Evolutionary conservation across 2,113 vertebrate species (phyloP).

Genomic region (Odontophorus gujanensis): DNA sequence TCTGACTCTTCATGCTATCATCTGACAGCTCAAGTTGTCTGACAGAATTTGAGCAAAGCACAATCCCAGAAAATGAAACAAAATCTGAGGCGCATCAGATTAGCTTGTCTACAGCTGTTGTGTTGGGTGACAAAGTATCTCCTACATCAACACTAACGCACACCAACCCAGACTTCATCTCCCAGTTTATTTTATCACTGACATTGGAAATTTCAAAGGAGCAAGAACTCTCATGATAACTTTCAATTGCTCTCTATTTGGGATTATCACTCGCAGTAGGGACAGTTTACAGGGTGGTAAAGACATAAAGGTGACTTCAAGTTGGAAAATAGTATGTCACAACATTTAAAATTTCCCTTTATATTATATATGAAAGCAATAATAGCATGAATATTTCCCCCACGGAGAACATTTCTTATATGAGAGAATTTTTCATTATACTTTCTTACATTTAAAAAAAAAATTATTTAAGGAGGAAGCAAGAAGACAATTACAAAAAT

Average conservation of each 20-base stretch:
- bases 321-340: neutral
- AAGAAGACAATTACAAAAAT: neutral
- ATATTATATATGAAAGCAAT: neutral
- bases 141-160: neutral
- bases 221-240: neutral
- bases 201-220: neutral
- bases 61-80: neutral
- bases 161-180: neutral
- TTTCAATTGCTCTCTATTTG: neutral
- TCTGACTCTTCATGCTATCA: neutral
- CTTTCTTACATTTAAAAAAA: neutral
- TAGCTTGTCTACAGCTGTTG: fast-evolving
- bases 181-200: neutral
- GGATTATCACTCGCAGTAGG: neutral
- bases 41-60: neutral
- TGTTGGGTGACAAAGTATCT: neutral
- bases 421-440: neutral
- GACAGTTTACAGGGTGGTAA: neutral
- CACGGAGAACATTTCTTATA: neutral
- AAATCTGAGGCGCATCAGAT: neutral
- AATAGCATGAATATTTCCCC: neutral
- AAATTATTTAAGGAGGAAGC: neutral
- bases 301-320: neutral
- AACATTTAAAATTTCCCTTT: neutral
- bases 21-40: neutral